Evolutionary conservation across 2,797 vertebrate genomes (phyloP), one percentile per base, ranked within the genome.

Genomic region (Myotis vivesi): DNA sequence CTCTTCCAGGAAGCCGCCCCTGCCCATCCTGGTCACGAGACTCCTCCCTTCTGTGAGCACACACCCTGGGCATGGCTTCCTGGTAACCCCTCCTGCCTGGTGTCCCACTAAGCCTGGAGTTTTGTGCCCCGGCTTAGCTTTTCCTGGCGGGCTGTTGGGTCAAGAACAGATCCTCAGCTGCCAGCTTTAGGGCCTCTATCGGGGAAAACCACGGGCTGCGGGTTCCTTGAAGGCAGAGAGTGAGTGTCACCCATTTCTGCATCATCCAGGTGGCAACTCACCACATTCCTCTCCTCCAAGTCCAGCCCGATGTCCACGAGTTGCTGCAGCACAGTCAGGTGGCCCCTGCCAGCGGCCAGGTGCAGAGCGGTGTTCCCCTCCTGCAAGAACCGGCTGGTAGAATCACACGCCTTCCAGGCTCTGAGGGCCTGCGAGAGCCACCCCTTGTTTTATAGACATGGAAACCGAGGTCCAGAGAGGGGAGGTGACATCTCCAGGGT

Each of bases 311-410:
- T 97, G 75, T 98, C 99, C 87, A 99, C 22, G 3, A 99, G 98
- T 97, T 97, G 98, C 97, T 98, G 98, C 64, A 99, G 97, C 84
- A 99, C 98, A 0, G 98, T 97, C 4, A 96, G 22, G 51, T 99
- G 98, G 2, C 99, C 99, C 2, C 96, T 97, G 96, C 97, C 98
- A 0, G 98, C 99, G 79, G 99, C 99, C 85, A 99, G 97, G 97
- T 99, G 99, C 73, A 99, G 93, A 3, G 99, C 98, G 0, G 98
- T 99, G 96, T 99, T 99, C 95, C 98, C 98, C 77, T 99, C 98
- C 99, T 99, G 97, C 20, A 91, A 96, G 89, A 96, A 41, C 36
- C 16, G 20, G 20, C 10, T 0, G 0, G 30, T 62, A 68, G 69
- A 86, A 23, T 80, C 30, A 28, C 10, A 41, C 87, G 25, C 30